Conservation (phyloP, 2,888 invertebrate genomes). For the Drosophila nr. medialis region DNA sequence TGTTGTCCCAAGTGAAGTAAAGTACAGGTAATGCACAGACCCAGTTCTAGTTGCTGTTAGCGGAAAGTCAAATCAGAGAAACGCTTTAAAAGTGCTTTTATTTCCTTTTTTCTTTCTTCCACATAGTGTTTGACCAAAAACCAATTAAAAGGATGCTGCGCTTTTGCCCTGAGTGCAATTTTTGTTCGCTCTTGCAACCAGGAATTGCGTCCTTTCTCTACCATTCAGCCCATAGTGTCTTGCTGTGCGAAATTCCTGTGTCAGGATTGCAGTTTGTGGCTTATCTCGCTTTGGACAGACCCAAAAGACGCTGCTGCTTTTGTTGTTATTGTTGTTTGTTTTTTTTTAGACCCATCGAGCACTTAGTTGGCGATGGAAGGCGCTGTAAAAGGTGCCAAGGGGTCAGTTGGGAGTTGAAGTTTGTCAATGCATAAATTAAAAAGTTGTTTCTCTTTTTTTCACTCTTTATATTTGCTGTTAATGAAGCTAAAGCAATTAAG, state of each 20-base stretch:
- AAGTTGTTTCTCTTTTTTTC: constrained; percentile 49
- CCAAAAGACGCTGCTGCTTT: constrained; percentile 27
- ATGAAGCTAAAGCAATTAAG: constrained; percentile 75
- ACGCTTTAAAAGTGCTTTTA: constrained; percentile 33
- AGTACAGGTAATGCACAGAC: background rate
- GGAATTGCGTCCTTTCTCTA: constrained; percentile 23
- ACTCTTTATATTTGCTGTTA: constrained; percentile 51
- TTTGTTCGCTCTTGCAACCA: constrained; percentile 41
- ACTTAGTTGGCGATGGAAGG: constrained; percentile 31
- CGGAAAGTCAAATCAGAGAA: constrained; percentile 35
- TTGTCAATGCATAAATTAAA: constrained; percentile 81
- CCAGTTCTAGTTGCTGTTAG: constrained; percentile 12
- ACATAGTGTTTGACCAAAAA: constrained; percentile 54
- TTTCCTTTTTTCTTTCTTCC: background rate
- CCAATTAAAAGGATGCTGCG: constrained; percentile 63
- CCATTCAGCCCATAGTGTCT: background rate
- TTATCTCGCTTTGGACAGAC: constrained; percentile 65
- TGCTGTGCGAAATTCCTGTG: constrained; percentile 39
- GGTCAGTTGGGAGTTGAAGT: constrained; percentile 43
- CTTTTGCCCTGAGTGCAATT: constrained; percentile 52
- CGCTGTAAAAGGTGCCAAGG: background rate
- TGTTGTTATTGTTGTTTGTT: constrained; percentile 43
- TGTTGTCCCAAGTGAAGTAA: background rate
- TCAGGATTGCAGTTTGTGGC: constrained; percentile 63
- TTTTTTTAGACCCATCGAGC: constrained; percentile 25